phyloP scores from a whole-genome alignment of 1,140 invertebrate genomes.

The Lerema accius region DNA sequence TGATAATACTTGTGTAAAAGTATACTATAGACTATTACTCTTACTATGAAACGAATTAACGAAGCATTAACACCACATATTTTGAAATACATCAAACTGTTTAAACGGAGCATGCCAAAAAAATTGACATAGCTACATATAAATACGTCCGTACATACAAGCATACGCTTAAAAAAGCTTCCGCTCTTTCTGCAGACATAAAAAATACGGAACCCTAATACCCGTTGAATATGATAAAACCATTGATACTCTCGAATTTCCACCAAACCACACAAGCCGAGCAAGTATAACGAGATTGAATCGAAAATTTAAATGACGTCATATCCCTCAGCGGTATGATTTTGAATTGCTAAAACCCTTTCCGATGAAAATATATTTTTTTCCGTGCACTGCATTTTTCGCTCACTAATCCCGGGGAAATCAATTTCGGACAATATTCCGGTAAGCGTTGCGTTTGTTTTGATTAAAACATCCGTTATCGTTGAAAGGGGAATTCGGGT shows the following conservation, averaged over 20 bases:
- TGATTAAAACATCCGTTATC: not conserved
- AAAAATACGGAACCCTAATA: not conserved
- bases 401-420: constrained; percentile 11
- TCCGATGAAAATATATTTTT: constrained; percentile 25
- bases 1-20: too few species aligned
- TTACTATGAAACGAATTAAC: too few species aligned
- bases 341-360: constrained; percentile 32
- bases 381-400: constrained; percentile 20
- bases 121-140: too few species aligned
- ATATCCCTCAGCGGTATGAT: constrained; percentile 24
- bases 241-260: constrained; percentile 6
- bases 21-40: too few species aligned
- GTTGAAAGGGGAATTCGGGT: not conserved
- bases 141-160: too few species aligned
- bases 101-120: too few species aligned
- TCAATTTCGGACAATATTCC: constrained; percentile 5
- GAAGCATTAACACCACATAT: too few species aligned
- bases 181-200: too few species aligned
- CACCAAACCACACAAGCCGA: constrained; percentile 2
- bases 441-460: constrained; percentile 2
- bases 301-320: constrained; percentile 28
- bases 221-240: not conserved
- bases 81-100: too few species aligned
- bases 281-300: constrained; percentile 20
- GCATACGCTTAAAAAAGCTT: too few species aligned